A percentile compares a stretch with the other conserved stretches of the same genome.
phyloP scores from a whole-genome alignment of 2,113 vertebrate genomes.

The Hemiprocne comata region DNA sequence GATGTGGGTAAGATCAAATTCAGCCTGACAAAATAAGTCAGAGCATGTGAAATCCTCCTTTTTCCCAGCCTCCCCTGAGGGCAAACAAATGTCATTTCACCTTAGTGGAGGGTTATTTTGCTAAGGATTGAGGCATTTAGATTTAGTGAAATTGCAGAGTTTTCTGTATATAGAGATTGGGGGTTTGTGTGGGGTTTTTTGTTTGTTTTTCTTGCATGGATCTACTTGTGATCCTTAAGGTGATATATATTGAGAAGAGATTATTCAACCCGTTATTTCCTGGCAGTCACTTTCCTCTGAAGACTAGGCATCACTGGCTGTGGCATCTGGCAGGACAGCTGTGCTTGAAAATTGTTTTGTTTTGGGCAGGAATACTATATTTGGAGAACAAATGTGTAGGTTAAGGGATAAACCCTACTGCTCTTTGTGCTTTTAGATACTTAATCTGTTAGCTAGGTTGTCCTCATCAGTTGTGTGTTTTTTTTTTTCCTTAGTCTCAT shows the following conservation, averaged over 20 bases:
- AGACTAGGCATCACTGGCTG: accelerated
- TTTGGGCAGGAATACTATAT: neutral
- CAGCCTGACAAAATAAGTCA: constrained; percentile 35
- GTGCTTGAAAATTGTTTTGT: neutral
- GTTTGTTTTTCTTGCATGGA: neutral
- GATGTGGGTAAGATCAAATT: constrained; percentile 37
- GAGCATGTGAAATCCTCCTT: neutral
- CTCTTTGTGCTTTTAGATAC: neutral
- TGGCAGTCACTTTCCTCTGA: neutral
- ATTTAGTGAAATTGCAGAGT: neutral
- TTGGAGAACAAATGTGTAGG: neutral
- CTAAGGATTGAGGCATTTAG: neutral
- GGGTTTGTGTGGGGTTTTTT: neutral
- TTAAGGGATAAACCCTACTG: neutral
- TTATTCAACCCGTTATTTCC: neutral
- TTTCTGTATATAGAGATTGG: neutral
- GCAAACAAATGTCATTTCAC: neutral
- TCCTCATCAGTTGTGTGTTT: neutral
- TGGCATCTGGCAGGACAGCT: neutral
- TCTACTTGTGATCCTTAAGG: neutral
- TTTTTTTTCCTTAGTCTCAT: accelerated
- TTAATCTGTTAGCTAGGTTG: neutral
- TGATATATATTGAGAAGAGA: neutral
- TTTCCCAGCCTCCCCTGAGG: neutral
- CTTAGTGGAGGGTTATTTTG: neutral